These are phyloP conservation scores for Astyanax mexicanus DNA, from an alignment of 2,797 vertebrate genomes.

Conservation along the genomic window DNA sequence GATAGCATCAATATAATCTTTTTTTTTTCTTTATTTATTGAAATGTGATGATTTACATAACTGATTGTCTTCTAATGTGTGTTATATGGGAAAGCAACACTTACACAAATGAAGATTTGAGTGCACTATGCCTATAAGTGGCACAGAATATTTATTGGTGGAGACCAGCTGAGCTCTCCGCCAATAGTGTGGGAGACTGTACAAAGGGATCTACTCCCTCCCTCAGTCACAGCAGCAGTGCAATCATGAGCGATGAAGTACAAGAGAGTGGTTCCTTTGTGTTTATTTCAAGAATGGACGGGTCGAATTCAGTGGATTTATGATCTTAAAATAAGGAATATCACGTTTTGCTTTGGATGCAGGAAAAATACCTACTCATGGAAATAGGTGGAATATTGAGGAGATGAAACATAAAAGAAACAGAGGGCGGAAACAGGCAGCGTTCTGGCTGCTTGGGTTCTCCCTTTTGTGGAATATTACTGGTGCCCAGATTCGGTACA, in stretches of 20 bases:
- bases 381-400: constrained; percentile 6
- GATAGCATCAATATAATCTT: no score
- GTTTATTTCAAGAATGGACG: not conserved
- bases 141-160: constrained; percentile 22
- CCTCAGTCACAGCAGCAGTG: constrained; percentile 28
- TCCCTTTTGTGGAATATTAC: constrained; percentile 58
- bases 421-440: constrained; percentile 39
- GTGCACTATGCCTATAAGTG: constrained; percentile 25
- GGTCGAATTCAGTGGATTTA: not conserved
- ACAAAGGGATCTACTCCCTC: constrained; percentile 61
- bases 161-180: not conserved
- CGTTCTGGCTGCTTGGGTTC: constrained; percentile 39
- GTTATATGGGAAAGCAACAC: no score
- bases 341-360: not conserved
- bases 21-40: not conserved
- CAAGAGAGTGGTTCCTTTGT: constrained; percentile 4
- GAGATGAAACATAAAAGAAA: constrained; percentile 56
- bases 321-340: constrained; percentile 20
- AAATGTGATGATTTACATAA: not conserved
- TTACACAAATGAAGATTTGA: not conserved
- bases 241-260: constrained; percentile 21
- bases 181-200: constrained; percentile 42
- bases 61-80: not conserved
- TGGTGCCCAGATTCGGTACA: constrained; percentile 77
- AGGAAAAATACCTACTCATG: constrained; percentile 17